A percentile compares a stretch with the other conserved stretches of the same genome.
Conservation (phyloP, 2,888 invertebrate genomes). For the Lissonota sp. region DNA sequence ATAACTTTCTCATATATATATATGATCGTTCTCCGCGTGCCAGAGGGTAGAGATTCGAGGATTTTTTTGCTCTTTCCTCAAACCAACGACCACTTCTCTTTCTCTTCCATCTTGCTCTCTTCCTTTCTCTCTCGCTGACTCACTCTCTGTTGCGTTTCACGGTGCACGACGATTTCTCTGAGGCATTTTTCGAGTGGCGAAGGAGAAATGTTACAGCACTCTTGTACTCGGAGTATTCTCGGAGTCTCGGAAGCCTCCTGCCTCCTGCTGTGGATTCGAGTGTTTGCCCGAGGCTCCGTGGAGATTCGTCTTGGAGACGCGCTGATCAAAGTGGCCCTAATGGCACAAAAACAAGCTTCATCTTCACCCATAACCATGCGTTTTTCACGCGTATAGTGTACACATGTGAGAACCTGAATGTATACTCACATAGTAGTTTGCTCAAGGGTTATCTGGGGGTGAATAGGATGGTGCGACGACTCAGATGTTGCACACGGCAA, state of each 20-base stretch:
- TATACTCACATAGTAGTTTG: conserved; percentile 7
- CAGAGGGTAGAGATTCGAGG: conserved; percentile 8
- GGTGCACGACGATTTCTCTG: conserved; percentile 33
- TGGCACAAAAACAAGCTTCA: conserved; percentile 78
- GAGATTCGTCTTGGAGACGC: conserved; percentile 51
- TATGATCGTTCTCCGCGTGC: conserved; percentile 38
- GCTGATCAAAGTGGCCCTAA: conserved; percentile 78
- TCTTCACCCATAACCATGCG: conserved; percentile 63
- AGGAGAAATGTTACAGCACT: conserved; percentile 7
- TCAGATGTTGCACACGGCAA: background rate
- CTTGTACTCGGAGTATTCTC: background rate
- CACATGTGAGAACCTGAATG: conserved; percentile 22
- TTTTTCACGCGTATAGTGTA: conserved; percentile 4
- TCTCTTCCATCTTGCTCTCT: background rate
- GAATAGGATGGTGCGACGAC: conserved; percentile 37
- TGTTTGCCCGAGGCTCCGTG: conserved; percentile 70
- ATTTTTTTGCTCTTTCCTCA: conserved; percentile 47
- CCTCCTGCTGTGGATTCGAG: conserved; percentile 35
- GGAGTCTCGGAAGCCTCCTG: background rate
- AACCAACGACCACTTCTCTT: conserved; percentile 30
- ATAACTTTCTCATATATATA: conserved; percentile 9
- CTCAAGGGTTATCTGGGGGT: conserved; percentile 30
- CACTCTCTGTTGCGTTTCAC: background rate
- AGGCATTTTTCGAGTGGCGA: conserved; percentile 21
- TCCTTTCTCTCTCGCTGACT: no score